phyloP scores from a whole-genome alignment of 2,797 vertebrate genomes.

The Falco rusticolus region DNA sequence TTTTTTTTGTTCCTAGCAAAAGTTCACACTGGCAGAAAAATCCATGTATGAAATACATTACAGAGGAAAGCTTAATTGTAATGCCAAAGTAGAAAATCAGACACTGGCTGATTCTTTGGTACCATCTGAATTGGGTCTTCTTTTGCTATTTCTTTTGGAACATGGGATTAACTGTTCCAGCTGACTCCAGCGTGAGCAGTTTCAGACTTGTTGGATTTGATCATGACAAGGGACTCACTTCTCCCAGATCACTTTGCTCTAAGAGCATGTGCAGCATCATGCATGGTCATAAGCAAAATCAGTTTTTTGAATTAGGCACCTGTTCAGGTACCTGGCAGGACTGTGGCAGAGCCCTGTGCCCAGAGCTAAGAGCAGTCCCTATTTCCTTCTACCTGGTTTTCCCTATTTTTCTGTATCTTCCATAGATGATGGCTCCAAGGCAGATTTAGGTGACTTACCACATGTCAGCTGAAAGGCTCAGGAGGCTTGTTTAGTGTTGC shows the following conservation, averaged over 20 bases:
- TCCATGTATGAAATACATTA: neutral
- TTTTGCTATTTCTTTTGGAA: neutral
- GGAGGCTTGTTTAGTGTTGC: neutral
- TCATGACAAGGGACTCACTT: neutral
- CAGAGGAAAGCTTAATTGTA: neutral
- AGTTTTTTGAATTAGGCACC: neutral
- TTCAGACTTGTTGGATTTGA: neutral
- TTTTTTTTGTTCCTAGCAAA: neutral
- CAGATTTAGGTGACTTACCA: neutral
- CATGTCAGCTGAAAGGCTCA: neutral
- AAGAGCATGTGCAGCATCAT: neutral
- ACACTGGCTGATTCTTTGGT: neutral
- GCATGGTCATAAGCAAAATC: rapidly evolving
- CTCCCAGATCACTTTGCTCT: neutral
- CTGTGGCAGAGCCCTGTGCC: neutral
- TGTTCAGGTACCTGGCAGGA: rapidly evolving
- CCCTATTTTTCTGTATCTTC: neutral
- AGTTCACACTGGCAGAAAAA: neutral
- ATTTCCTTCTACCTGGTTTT: neutral
- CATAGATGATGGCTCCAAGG: neutral
- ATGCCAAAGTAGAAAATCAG: neutral
- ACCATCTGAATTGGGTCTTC: neutral
- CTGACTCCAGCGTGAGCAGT: neutral
- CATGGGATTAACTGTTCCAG: neutral
- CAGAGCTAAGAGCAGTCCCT: neutral